Evolutionary conservation across 35 echinoderm and acorn worm species (phyloP), one percentile per base, ranked within the genome.

Genomic region (Amphiura filiformis): DNA sequence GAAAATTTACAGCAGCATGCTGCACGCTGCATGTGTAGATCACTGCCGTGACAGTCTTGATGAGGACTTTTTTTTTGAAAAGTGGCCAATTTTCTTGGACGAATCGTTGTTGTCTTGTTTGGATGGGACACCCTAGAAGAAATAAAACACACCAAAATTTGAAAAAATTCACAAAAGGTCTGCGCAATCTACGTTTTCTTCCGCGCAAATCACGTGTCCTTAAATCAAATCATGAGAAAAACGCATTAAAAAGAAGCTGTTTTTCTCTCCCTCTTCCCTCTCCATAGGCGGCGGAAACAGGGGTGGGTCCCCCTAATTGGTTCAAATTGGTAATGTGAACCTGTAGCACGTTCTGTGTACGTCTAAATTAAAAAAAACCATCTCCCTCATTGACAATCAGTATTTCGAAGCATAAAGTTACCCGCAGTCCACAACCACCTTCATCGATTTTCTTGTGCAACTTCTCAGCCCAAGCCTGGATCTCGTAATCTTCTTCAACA

Each of bases 11-110:
- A 13, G n/a, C n/a, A n/a, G n/a, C n/a, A n/a, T n/a, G n/a, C n/a
- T n/a, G n/a, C n/a, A n/a, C n/a, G n/a, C n/a, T 95, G 76, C 90
- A 82, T 17, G 85, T 95, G 87, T 88, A 95, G 39, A 95, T 95
- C 20, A 95, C 83, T 2, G 86, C 36, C 22, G 90, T 92, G 4
- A 95, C 77, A 22, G 78, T 87, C 11, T 85, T 78, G 57, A 89
- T 78, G 17, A 95, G 35, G 30, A 92, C 86, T 95, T 86, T 0
- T 78, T 90, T 18, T 11, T 89, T 33, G 78, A 31, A 70, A 95
- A 95, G 33, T 78, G 81, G 30, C 94, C 94, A n/a, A n/a, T n/a
- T n/a, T n/a, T n/a, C 7, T 52, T 52, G 7, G 44, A 52, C 44
- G 7, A 52, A 52, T 52, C 7, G 7, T 52, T 52, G 7, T 20